Base-by-base conservation (phyloP, 2,113 vertebrate species). In the Platysternon megacephalum region DNA sequence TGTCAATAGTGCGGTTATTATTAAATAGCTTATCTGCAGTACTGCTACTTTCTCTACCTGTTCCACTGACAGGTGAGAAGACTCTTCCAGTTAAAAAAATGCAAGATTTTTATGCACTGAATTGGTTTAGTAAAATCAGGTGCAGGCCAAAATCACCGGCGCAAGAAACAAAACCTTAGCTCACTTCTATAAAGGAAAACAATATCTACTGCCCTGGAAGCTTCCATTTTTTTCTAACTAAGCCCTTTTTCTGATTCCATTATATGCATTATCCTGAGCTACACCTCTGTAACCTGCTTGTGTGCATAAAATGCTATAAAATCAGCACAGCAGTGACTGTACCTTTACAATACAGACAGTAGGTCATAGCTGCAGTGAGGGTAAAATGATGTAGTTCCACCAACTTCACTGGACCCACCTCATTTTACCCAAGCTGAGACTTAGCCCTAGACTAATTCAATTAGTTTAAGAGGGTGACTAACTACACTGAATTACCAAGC, bases 141-240 rank as follows among this genome's bases (percentile, higher is more conserved):
- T 81, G 6, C 53, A 32, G 83, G 68, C 5, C 8, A 6, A 3
- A 2, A 39, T 26, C 12, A 52, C 72, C 55, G 48, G 79, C 6
- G 42, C 32, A 91, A 68, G 2, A 12, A 84, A 46, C 12, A 8
- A 13, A 32, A 84, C 24, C 8, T 76, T 1, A 39, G 76, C 0
- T 12, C 4, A 42, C n/a, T 32, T 90, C 9, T 82, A 29, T 79
- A 17, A 29, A 91, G 72, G 32, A 83, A 91, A 46, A 94, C 82
- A 3, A 81, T 90, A 28, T 89, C 58, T 61, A 32, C 58, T 61
- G 13, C 13, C 58, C 29, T 61, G 29, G 58, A 61, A 61, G 19
- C 51, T 89, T 90, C 42, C 79, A 86, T 21, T 58, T 84, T 53
- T 53, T 53, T 44, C 61, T 81, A 55, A 65, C 81, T 61, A 19